Percentiles rank a stretch among this genome's conserved stretches.
These are phyloP conservation scores for Synergus japonicus DNA, from an alignment of 2,888 invertebrate species.

Conservation along the genomic window DNA sequence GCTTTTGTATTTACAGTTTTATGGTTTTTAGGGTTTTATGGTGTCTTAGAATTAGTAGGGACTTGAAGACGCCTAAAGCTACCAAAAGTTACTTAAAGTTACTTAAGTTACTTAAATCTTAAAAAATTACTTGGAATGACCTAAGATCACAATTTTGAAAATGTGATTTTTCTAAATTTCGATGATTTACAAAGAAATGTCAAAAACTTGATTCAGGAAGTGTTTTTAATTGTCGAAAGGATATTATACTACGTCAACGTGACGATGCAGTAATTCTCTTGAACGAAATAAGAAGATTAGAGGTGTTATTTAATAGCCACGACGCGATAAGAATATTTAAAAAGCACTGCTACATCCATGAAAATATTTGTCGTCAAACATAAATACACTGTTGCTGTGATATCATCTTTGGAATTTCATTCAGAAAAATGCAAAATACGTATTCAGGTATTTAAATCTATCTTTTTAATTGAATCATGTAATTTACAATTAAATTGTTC, in stretches of 20 bases:
- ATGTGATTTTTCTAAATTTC: too few species aligned
- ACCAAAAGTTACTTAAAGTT: neutral
- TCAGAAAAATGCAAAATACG: neutral
- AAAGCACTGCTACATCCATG: conserved; percentile 6
- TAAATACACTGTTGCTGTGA: conserved; percentile 28
- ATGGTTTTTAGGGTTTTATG: neutral
- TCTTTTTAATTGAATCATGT: too few species aligned
- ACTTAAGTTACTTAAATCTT: neutral
- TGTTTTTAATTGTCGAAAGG: neutral
- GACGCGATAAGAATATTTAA: conserved; percentile 26
- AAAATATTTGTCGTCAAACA: conserved; percentile 15
- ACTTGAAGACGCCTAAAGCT: neutral
- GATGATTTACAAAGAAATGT: neutral
- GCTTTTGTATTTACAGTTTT: too few species aligned
- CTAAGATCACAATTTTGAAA: neutral
- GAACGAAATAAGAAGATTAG: conserved; percentile 31
- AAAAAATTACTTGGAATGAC: neutral
- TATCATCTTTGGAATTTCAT: conserved; percentile 20
- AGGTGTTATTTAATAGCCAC: neutral
- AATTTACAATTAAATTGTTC: neutral
- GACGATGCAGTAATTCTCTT: conserved; percentile 27
- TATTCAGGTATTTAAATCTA: neutral
- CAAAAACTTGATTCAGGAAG: neutral
- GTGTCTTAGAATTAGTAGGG: too few species aligned
- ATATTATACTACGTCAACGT: neutral